A percentile compares a stretch with the other conserved stretches of the same genome.
phyloP scores from a whole-genome alignment of 2,797 vertebrate genomes.

The Percopsis omiscomaycus region DNA sequence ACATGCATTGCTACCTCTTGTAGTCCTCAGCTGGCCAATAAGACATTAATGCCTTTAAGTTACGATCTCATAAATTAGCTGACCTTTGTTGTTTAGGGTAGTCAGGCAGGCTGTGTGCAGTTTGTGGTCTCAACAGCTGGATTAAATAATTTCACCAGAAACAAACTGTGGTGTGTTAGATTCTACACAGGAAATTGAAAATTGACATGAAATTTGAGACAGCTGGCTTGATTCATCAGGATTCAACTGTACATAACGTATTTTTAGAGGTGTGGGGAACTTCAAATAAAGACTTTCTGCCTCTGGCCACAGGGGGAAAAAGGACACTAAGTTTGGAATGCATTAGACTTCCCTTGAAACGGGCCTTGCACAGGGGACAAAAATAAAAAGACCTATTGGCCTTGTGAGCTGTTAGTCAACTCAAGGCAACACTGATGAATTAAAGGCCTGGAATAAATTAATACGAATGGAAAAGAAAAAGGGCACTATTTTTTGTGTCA shows the following conservation, averaged over 20 bases:
- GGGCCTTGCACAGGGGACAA: neutral
- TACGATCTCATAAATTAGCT: constrained; percentile 26
- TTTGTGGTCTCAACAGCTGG: constrained; percentile 36
- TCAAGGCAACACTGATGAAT: constrained; percentile 23
- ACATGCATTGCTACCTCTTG: constrained; percentile 21
- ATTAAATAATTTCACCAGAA: constrained; percentile 16
- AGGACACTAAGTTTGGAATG: constrained; percentile 35
- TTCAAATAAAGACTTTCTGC: constrained; percentile 21
- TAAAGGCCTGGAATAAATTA: constrained; percentile 18
- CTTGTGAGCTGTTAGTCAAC: constrained; percentile 30
- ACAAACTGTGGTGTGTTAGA: constrained; percentile 22
- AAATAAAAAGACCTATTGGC: neutral
- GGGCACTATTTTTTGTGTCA: too few species aligned
- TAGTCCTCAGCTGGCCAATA: constrained; percentile 23
- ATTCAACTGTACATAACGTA: constrained; percentile 30
- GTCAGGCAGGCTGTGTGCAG: constrained; percentile 11
- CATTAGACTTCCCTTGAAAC: constrained; percentile 26
- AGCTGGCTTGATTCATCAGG: constrained; percentile 2
- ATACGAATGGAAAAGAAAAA: neutral
- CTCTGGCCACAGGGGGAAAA: constrained; percentile 20
- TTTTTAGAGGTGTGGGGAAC: constrained; percentile 30
- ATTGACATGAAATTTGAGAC: constrained; percentile 27
- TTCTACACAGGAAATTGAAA: constrained; percentile 20
- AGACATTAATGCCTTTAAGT: constrained; percentile 29
- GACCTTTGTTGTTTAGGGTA: neutral